phyloP scores from a whole-genome alignment of 2,113 vertebrate species.

The Neopipo cinnamomea region DNA sequence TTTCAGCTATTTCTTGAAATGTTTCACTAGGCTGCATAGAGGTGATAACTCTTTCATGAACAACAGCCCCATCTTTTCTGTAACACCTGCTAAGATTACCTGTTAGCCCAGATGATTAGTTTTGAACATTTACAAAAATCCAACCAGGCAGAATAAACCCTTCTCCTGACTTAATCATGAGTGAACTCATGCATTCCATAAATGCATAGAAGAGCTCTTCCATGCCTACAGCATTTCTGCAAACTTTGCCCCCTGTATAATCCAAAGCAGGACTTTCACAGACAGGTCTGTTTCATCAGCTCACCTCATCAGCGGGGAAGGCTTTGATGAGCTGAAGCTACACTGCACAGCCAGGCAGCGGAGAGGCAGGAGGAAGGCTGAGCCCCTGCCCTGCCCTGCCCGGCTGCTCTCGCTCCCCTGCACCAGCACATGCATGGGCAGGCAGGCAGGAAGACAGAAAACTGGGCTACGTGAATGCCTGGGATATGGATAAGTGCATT shows the following conservation, averaged over 20 bases:
- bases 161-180: not conserved
- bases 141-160: not conserved
- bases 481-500: constrained; percentile 34
- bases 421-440: rapidly evolving
- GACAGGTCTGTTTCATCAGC: not conserved
- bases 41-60: not conserved
- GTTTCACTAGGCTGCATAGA: not conserved
- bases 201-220: not conserved
- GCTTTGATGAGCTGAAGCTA: not conserved
- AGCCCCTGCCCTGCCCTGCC: not conserved
- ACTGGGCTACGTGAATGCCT: not conserved
- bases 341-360: rapidly evolving
- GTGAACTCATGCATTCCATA: not conserved
- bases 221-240: not conserved
- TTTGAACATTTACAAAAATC: not conserved
- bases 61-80: not conserved
- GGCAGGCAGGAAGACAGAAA: not conserved
- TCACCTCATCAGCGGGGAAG: rapidly evolving
- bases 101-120: not conserved
- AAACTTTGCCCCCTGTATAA: not conserved
- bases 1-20: not conserved
- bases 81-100: not conserved
- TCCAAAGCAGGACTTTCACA: not conserved
- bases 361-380: not conserved
- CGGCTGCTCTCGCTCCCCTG: not conserved